These are phyloP conservation scores for Hoplostethus atlanticus DNA, from an alignment of 2,797 vertebrate genomes.

Conservation along the genomic window DNA sequence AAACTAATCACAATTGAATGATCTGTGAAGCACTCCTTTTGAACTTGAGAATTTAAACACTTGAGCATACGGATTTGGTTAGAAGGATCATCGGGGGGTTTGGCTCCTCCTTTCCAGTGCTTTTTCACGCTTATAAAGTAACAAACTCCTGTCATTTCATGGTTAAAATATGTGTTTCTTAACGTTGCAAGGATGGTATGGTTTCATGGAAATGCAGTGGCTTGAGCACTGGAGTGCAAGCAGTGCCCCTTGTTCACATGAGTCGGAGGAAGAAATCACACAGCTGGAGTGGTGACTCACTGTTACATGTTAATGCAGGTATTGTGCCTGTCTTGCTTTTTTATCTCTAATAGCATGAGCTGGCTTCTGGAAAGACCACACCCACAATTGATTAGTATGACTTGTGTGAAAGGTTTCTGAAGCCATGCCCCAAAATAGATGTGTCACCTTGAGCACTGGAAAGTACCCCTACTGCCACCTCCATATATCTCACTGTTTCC, in stretches of 20 bases:
- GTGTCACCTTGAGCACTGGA: slow-evolving; percentile 3
- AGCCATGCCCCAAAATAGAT: no score
- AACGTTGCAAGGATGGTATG: not conserved
- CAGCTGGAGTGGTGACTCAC: slow-evolving; percentile 65
- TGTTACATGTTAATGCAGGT: slow-evolving; percentile 65
- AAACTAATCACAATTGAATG: not conserved
- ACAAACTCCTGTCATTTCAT: not conserved
- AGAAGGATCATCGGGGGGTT: slow-evolving; percentile 21
- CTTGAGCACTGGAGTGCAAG: slow-evolving; percentile 1
- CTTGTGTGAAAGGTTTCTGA: not conserved
- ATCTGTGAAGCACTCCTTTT: slow-evolving; percentile 17
- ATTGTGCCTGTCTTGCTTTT: slow-evolving; percentile 31
- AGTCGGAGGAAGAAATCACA: slow-evolving; percentile 57
- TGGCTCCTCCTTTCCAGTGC: not conserved
- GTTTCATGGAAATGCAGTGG: slow-evolving; percentile 9
- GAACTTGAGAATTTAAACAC: slow-evolving; percentile 23
- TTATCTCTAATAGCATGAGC: not conserved
- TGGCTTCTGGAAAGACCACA: not conserved
- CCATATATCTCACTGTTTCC: not conserved
- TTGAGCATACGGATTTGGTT: slow-evolving; percentile 38
- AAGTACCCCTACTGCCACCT: no score
- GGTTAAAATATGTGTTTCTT: not conserved
- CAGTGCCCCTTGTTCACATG: slow-evolving; percentile 27
- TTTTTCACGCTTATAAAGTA: not conserved
- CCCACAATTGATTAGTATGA: not conserved